Base-by-base conservation (phyloP, 1,140 invertebrate species). In the Drosophila rufa region DNA sequence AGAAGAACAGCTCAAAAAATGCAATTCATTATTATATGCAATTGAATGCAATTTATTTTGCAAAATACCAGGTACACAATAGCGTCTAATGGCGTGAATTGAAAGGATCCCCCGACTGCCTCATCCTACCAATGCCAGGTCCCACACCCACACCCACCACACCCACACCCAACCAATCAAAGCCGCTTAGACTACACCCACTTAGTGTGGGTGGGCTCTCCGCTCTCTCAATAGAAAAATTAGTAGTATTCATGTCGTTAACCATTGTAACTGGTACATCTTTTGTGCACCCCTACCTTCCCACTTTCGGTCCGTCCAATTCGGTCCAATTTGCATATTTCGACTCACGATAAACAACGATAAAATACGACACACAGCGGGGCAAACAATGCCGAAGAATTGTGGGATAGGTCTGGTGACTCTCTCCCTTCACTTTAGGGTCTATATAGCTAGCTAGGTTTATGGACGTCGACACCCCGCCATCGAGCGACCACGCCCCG, bases 251-350 rank as follows among this genome's bases (percentile, higher is more conserved):
- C 84, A 87, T 89, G 84, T 89, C 84, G 84, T 87, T 89, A 87
- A 87, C 80, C 68, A 87, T 87, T 89, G 84, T 90, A 87, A 87
- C 84, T 87, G 84, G 84, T 79, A 89, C 85, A 89, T 87, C 50
- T 75, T 74, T 17, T 59, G 50, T 60, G n/a, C 50, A 40, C 33
- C 12, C 36, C 36, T 14, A 4, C 36, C 36, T 12, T 12, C 36
- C 33, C 8, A 9, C 36, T 38, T 11, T 33, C 33, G 1, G n/a
- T 9, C 30, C 33, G 4, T 19, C 17, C 15, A 73, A 69, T 36
- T 53, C 43, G 22, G 43, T 40, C 43, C 46, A 78, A 70, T 79
- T 70, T 79, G 58, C 58, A 79, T 79, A 71, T 79, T 62, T 56
- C 75, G 57, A 38, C 75, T 58, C 75, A 56, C 75, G 75, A 78